These are phyloP conservation scores for Neuroterus valhalla DNA, from an alignment of 1,140 invertebrate genomes.

Conservation along the genomic window DNA sequence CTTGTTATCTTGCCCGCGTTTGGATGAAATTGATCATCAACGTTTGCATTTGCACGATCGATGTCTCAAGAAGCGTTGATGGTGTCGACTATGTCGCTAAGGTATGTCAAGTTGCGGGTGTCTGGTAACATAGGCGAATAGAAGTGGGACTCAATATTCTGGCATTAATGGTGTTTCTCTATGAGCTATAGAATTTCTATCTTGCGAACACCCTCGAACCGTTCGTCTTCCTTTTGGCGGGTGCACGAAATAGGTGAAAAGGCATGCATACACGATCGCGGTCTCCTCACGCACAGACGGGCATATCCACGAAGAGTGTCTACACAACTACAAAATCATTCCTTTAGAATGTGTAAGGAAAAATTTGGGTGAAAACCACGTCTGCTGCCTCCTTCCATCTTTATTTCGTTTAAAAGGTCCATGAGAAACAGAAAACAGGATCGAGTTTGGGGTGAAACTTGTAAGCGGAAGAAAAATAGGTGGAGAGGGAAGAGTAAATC, in stretches of 20 bases:
- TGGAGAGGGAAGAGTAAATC: too few species aligned
- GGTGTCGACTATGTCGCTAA: not conserved
- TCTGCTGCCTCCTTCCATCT: too few species aligned
- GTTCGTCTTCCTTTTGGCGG: not conserved
- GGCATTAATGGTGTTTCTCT: too few species aligned
- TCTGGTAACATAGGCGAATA: not conserved
- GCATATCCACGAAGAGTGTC: too few species aligned
- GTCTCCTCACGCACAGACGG: not conserved
- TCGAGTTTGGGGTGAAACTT: too few species aligned
- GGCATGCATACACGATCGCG: constrained; percentile 31
- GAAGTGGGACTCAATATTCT: not conserved
- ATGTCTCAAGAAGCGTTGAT: not conserved
- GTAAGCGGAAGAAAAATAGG: too few species aligned
- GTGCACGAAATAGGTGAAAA: constrained; percentile 15
- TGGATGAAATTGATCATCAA: not conserved
- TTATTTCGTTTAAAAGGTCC: too few species aligned
- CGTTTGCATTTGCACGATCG: not conserved
- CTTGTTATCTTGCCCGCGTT: not conserved
- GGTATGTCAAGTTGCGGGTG: not conserved
- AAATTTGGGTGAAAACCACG: too few species aligned
- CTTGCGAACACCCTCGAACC: not conserved
- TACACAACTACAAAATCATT: too few species aligned
- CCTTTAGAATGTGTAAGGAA: too few species aligned
- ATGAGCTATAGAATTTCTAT: not conserved
- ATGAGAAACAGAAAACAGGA: too few species aligned